Conservation (phyloP, 2,888 invertebrate genomes). For the Limnephilus auricula region DNA sequence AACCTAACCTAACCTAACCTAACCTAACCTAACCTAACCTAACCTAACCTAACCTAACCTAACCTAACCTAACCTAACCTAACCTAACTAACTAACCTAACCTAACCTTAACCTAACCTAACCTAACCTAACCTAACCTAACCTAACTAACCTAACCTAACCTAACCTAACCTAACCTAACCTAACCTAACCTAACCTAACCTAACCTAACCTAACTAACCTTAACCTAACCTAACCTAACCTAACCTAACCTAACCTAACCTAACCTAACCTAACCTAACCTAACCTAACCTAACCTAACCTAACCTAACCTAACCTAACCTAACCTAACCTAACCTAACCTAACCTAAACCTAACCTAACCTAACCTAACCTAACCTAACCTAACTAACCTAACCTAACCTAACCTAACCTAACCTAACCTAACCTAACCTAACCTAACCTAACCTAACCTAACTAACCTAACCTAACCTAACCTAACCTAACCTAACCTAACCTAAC, state of each 20-base stretch:
- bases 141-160: too few species aligned
- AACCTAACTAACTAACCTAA: too few species aligned
- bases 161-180: too few species aligned
- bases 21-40: too few species aligned
- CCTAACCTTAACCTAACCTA: too few species aligned
- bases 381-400: slow-evolving; percentile 65
- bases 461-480: slow-evolving; percentile 57
- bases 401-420: slow-evolving; percentile 64
- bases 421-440: slow-evolving; percentile 66
- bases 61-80: too few species aligned
- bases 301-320: slow-evolving; percentile 48
- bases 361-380: slow-evolving; percentile 66
- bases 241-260: slow-evolving; percentile 38
- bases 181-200: too few species aligned
- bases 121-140: too few species aligned
- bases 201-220: too few species aligned
- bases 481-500: slow-evolving; percentile 54
- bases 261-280: slow-evolving; percentile 52
- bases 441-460: slow-evolving; percentile 60
- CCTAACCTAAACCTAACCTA: slow-evolving; percentile 67
- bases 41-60: too few species aligned
- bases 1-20: too few species aligned
- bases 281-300: slow-evolving; percentile 52
- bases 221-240: too few species aligned
- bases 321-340: slow-evolving; percentile 57